Percentiles rank a stretch among this genome's conserved stretches.
phyloP scores from a whole-genome alignment of 1,140 invertebrate genomes.

The Microvelia longipes region DNA sequence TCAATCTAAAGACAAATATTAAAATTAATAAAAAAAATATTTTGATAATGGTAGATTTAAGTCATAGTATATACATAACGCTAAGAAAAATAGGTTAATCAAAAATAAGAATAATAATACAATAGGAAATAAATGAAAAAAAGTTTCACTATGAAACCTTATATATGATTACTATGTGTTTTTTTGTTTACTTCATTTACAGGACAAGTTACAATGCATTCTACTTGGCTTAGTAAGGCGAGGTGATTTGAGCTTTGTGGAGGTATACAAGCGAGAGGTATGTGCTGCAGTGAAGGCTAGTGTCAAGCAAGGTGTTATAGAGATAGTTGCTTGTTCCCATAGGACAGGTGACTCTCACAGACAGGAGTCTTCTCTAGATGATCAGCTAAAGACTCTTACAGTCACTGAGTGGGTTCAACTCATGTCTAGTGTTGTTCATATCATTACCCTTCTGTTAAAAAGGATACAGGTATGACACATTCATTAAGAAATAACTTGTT shows the following conservation, averaged over 20 bases:
- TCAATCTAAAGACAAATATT: too few species aligned
- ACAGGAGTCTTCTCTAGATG: slow-evolving; percentile 32
- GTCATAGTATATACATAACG: too few species aligned
- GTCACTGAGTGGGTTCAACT: slow-evolving; percentile 65
- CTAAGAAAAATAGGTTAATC: too few species aligned
- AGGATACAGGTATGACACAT: slow-evolving; percentile 25
- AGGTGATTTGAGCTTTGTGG: slow-evolving; percentile 74
- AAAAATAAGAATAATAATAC: too few species aligned
- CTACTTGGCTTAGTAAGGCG: slow-evolving; percentile 75
- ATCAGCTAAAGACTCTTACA: slow-evolving; percentile 41
- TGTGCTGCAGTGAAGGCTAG: slow-evolving; percentile 73
- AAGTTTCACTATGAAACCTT: too few species aligned
- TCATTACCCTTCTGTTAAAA: slow-evolving; percentile 32
- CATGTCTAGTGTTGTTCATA: slow-evolving; percentile 56
- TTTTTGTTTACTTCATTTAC: slow-evolving; percentile 19
- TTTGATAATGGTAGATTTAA: too few species aligned
- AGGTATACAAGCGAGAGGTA: slow-evolving; percentile 76
- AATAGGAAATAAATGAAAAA: too few species aligned
- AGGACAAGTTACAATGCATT: slow-evolving; percentile 75
- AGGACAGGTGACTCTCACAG: background rate
- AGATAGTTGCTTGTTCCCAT: slow-evolving; percentile 43
- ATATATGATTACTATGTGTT: background rate
- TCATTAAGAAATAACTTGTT: background rate
- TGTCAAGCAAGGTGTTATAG: slow-evolving; percentile 75
- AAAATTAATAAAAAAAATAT: too few species aligned